Conservation (phyloP, 2,888 invertebrate species). For the Drosophila peninsularis region DNA sequence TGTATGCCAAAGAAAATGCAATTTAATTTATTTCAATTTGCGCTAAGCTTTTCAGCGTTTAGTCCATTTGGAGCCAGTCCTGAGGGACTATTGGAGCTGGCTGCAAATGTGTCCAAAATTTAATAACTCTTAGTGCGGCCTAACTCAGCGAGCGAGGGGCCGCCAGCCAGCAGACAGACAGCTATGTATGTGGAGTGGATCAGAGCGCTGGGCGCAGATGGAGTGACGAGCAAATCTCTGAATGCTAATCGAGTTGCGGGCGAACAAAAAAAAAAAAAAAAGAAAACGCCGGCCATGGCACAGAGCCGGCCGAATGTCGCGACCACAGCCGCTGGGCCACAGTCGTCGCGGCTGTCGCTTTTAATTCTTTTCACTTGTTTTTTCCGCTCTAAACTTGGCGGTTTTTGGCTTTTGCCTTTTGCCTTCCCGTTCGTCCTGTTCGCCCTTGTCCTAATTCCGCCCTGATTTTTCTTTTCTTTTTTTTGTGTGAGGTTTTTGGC, state of each 20-base stretch:
- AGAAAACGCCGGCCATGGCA: constrained; percentile 24
- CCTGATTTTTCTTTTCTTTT: constrained; percentile 57
- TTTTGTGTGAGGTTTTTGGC: constrained; percentile 51
- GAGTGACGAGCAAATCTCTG: constrained; percentile 58
- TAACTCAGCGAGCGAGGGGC: constrained; percentile 23
- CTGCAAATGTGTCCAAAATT: constrained; percentile 71
- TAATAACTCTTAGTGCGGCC: constrained; percentile 64
- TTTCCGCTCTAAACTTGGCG: constrained; percentile 52
- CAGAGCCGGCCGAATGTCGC: constrained; percentile 49
- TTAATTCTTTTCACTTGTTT: constrained; percentile 66
- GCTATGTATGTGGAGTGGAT: neutral
- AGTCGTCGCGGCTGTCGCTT: constrained; percentile 76
- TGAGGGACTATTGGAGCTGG: constrained; percentile 27
- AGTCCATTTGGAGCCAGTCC: constrained; percentile 37
- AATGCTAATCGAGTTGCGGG: constrained; percentile 77
- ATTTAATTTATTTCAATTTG: constrained; percentile 71
- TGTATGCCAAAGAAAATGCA: constrained; percentile 25
- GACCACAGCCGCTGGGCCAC: constrained; percentile 72
- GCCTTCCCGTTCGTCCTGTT: constrained; percentile 1
- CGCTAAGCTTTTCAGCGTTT: constrained; percentile 59
- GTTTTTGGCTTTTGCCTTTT: constrained; percentile 45
- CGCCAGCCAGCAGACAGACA: neutral
- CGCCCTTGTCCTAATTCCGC: constrained; percentile 20
- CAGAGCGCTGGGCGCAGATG: neutral
- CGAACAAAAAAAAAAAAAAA: neutral